These are phyloP conservation scores for Calephelis virginiensis DNA, from an alignment of 1,140 invertebrate species.

Conservation along the genomic window DNA sequence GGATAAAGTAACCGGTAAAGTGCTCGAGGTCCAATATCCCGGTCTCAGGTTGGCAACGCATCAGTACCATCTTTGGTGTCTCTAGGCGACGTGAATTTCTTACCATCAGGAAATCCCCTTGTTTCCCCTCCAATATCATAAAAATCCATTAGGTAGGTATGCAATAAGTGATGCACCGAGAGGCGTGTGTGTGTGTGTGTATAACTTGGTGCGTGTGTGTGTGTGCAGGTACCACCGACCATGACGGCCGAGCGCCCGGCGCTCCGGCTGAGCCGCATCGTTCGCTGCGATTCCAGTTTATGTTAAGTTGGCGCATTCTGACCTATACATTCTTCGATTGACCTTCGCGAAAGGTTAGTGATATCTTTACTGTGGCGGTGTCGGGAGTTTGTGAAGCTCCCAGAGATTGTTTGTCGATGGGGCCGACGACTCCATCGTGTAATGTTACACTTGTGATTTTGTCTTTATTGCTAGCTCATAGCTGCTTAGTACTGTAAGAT, in stretches of 20 bases:
- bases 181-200: neutral
- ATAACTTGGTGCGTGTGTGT: neutral
- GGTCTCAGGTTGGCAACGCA: no score
- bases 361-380: constrained; percentile 69
- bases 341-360: constrained; percentile 77
- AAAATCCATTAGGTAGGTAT: no score
- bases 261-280: constrained; percentile 4
- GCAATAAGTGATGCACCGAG: no score
- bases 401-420: constrained; percentile 31
- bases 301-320: constrained; percentile 68
- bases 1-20: no score
- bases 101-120: no score
- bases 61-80: no score
- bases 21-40: no score
- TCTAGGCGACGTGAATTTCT: no score
- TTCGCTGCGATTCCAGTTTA: constrained; percentile 41
- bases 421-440: neutral
- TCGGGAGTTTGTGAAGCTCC: constrained; percentile 54
- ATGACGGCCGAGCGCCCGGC: constrained; percentile 67
- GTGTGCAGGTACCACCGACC: constrained; percentile 73
- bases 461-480: constrained; percentile 69
- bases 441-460: constrained; percentile 66
- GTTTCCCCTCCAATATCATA: no score
- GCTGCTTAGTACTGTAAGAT: constrained; percentile 69
- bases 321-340: constrained; percentile 77